Evolutionary conservation across 2,113 vertebrate genomes (phyloP), one percentile per base, ranked within the genome.

Genomic region (Lota lota): DNA sequence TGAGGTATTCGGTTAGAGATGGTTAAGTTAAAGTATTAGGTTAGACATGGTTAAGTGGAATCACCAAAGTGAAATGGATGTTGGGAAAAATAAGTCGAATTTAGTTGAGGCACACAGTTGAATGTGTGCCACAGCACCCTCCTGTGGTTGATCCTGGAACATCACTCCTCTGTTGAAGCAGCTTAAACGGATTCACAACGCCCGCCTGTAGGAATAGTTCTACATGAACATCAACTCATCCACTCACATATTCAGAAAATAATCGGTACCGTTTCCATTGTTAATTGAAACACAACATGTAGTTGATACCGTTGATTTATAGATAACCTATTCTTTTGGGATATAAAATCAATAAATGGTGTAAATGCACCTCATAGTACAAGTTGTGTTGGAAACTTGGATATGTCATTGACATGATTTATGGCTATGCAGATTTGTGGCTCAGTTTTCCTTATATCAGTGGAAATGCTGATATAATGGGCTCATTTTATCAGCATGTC

Each of bases 181-280:
- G 77, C 77, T 93, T 85, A 60, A 95, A 96, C 12, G 94, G 95
- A 82, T 95, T 90, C 40, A 76, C 74, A 19, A 60, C 61, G 54
- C 61, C 22, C 1, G 66, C 74, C 92, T 93, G 82, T 64, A 68
- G 47, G 18, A 73, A 83, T 16, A 83, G 62, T 61, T 77, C 57
- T 70, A 78, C 18, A 62, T 54, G 22, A 14, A 71, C 33, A 36
- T 28, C 68, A 19, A 36, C 22, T 50, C 21, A 21, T 66, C 12
- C 60, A 7, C 58, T 58, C 19, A 57, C 4, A 60, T 47, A 0
- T 24, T 17, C 12, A 8, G n/a, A 50, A 10, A 11, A 16, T 10
- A 7, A 63, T 47, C 3, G 3, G 28, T 33, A 7, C 28, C 28
- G 3, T 40, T 40, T 11, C 36, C 36, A 10, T 40, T 10, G 6